Percentiles rank a stretch among this genome's conserved stretches.
These are phyloP conservation scores for Argyrosomus regius DNA, from an alignment of 2,797 vertebrate species.

Conservation along the genomic window DNA sequence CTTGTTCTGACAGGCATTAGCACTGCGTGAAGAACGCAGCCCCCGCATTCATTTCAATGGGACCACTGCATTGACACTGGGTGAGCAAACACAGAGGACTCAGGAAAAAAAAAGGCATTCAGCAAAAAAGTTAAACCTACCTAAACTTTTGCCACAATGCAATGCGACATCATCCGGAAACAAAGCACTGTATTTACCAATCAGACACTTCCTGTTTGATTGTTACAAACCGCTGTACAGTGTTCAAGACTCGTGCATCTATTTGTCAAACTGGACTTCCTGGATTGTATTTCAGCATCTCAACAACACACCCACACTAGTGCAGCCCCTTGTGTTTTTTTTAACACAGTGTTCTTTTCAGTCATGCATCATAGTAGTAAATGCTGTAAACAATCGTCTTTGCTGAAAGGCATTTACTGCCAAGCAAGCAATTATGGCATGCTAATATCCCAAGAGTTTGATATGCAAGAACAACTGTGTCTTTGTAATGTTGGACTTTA, in stretches of 20 bases:
- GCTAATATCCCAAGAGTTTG: neutral
- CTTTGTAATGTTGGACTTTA: neutral
- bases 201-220: neutral
- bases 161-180: neutral
- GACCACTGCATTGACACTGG: constrained; percentile 5
- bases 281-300: constrained; percentile 21
- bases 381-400: constrained; percentile 8
- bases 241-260: constrained; percentile 21
- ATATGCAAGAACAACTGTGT: constrained; percentile 3
- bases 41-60: constrained; percentile 13
- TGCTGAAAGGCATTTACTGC: neutral
- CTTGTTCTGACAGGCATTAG: constrained; percentile 32
- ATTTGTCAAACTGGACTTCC: neutral
- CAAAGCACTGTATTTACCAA: neutral
- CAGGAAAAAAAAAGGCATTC: neutral
- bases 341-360: neutral
- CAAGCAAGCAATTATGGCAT: constrained; percentile 1
- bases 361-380: constrained; percentile 19
- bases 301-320: constrained; percentile 1
- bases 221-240: neutral
- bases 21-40: neutral
- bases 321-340: constrained; percentile 9
- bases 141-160: neutral
- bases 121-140: neutral
- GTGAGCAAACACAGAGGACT: constrained; percentile 2